Evolutionary conservation across 2,113 vertebrate genomes (phyloP).

Genomic region (human): GRCh38 chrX:77150501-77151000

Average conservation of each 20-base stretch:
- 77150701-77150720: neutral
- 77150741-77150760: neutral
- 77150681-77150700: neutral
- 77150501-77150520: no score
- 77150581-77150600: neutral
- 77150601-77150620: neutral
- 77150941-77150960: neutral
- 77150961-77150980: neutral
- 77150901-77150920: neutral
- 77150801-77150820: neutral
- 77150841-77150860: neutral
- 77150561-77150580: neutral
- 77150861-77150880: neutral
- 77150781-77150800: neutral
- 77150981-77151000: neutral
- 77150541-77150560: no score
- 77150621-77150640: neutral
- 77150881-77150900: neutral
- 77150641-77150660: neutral
- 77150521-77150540: no score
- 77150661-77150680: neutral
- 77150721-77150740: neutral
- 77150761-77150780: neutral
- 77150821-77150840: neutral
- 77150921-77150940: neutral